Percentiles rank a stretch among this genome's conserved stretches.
Conservation (phyloP, 2,797 vertebrate genomes). For the Gila robusta region DNA sequence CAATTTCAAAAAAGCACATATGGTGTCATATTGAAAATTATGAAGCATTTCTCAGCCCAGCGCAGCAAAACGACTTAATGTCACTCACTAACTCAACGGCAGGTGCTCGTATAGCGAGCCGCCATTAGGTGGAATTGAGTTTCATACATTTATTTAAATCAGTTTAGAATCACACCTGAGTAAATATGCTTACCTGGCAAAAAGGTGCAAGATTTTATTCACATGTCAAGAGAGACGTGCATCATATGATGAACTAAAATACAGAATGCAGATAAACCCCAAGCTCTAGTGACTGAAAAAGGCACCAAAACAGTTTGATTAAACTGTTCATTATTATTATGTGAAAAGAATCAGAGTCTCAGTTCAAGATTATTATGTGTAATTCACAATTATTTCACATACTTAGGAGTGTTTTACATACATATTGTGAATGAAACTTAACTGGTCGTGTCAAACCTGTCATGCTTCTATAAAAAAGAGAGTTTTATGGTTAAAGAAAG, state of each 20-base stretch:
- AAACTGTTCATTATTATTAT: conserved; percentile 73
- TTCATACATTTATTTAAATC: conserved; percentile 82
- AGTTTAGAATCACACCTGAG: conserved; percentile 78
- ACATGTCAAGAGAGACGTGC: conserved; percentile 64
- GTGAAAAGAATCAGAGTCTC: not conserved
- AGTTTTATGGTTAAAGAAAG: not conserved
- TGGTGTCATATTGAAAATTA: conserved; percentile 79
- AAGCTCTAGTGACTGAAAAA: conserved; percentile 65
- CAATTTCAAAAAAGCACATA: conserved; percentile 77
- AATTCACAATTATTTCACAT: not conserved
- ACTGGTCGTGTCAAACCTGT: not conserved
- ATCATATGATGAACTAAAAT: conserved; percentile 73
- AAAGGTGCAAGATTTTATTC: conserved; percentile 62
- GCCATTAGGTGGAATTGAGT: conserved; percentile 83
- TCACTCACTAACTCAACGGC: conserved; percentile 81
- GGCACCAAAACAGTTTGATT: conserved; percentile 61
- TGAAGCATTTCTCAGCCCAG: conserved; percentile 75
- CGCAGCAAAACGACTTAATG: conserved; percentile 82
- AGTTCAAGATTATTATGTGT: not conserved
- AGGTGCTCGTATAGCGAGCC: conserved; percentile 79
- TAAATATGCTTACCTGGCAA: conserved; percentile 83
- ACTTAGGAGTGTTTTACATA: no score
- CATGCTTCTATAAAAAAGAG: conserved; percentile 3
- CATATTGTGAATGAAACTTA: not conserved
- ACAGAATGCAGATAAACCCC: conserved; percentile 47